Evolutionary conservation across 2,797 vertebrate genomes (phyloP).

Genomic region (Sylvilagus floridanus): DNA sequence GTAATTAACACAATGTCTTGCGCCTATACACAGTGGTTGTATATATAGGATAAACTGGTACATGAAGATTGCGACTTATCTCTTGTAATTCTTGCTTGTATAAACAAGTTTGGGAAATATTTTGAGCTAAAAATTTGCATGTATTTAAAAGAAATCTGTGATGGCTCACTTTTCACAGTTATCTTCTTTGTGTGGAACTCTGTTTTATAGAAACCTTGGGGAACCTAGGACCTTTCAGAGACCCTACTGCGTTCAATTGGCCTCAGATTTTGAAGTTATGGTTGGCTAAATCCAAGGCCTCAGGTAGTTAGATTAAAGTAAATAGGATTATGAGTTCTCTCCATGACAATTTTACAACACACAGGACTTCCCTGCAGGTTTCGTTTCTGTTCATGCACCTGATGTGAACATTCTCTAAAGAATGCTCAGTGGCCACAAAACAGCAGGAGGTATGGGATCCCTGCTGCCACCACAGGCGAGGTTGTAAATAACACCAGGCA

Average conservation of each 20-base stretch:
- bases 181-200: neutral
- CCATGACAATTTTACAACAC: neutral
- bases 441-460: neutral
- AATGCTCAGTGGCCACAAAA: neutral
- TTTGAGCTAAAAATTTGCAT: neutral
- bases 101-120: slow-evolving; percentile 18
- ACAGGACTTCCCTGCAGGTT: slow-evolving; percentile 44
- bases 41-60: neutral
- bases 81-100: neutral
- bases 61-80: neutral
- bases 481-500: neutral
- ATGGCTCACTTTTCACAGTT: neutral
- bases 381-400: neutral
- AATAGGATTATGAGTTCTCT: neutral
- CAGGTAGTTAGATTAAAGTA: slow-evolving; percentile 30
- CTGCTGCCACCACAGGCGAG: neutral
- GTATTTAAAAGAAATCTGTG: neutral
- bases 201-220: neutral
- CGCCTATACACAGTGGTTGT: neutral
- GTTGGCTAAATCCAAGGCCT: neutral
- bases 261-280: slow-evolving; percentile 6
- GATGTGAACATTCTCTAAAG: neutral
- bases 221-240: slow-evolving; percentile 32
- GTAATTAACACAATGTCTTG: neutral
- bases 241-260: neutral